Evolutionary conservation across 2,888 invertebrate genomes (phyloP), one percentile per base, ranked within the genome.

Genomic region (Biston stratarius): DNA sequence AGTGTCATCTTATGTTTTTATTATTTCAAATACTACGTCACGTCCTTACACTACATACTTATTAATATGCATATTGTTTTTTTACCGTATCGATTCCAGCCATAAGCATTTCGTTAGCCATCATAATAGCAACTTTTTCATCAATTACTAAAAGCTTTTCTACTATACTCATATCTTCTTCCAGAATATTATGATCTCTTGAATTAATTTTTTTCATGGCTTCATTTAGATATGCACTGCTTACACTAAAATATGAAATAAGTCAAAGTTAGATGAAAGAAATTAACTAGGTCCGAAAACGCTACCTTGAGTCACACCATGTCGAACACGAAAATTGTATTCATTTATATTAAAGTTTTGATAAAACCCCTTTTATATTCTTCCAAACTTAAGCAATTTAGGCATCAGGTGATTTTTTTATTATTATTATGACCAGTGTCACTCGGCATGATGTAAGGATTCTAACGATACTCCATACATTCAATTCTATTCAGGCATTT

Each of bases 31-130:
- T 36, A 36, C 5, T 6, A 36, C 3, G 24, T 24, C 24, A 2
- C 24, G 24, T 24, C 24, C 24, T 24, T 24, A 2, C 1, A 1
- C 24, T 24, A 24, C 24, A 24, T 24, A 24, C 1, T n/a, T 24
- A 24, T 24, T 24, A 24, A 24, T 24, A 24, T 24, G 24, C 24
- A 24, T 24, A 24, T 24, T 24, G 24, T 8, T 38, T 33, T 44
- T 42, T 90, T 87, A 97, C 96, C 61, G 96, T 96, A 81, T 97
- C 97, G 47, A 96, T 94, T 64, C 96, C 96, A 52, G 96, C 96
- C 55, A 95, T 87, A 38, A 97, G 77, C 95, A 96, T 95, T 82
- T 97, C 97, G 74, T 95, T 93, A 0, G 95, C 95, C 95, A 96
- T 96, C 74, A 95, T 94, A 36, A 95, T 79, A 0, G 96, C 96